Percentiles rank a stretch among this genome's conserved stretches.
These are phyloP conservation scores for Sebastes vulpes DNA, from an alignment of 2,797 vertebrate species.

Conservation along the genomic window DNA sequence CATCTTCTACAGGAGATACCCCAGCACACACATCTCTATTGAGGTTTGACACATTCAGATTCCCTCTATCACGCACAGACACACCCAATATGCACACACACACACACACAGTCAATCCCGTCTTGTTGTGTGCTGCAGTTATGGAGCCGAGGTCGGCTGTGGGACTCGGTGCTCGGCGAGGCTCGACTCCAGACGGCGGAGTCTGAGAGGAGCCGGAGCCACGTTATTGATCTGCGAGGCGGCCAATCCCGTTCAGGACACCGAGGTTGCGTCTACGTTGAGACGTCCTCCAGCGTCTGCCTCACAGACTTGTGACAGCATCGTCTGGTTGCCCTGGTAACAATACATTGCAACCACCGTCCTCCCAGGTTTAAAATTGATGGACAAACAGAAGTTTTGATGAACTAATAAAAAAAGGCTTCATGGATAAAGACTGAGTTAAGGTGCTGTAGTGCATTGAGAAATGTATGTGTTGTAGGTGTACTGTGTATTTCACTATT, in stretches of 20 bases:
- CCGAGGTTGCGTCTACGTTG: slow-evolving; percentile 74
- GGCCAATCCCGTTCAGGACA: slow-evolving; percentile 28
- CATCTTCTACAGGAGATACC: slow-evolving; percentile 87
- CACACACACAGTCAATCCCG: not conserved
- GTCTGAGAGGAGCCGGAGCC: slow-evolving; percentile 72
- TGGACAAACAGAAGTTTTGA: not conserved
- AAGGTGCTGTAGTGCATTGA: not conserved
- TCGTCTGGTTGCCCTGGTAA: not conserved
- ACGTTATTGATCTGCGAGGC: slow-evolving; percentile 77
- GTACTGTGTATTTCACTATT: not conserved
- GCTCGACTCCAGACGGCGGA: slow-evolving; percentile 74
- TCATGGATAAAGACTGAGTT: not conserved
- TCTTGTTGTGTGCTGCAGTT: slow-evolving; percentile 70
- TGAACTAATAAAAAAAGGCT: not conserved
- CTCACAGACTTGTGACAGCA: slow-evolving; percentile 82
- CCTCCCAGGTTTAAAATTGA: not conserved
- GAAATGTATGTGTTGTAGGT: not conserved
- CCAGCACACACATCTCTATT: slow-evolving; percentile 76
- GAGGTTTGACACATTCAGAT: slow-evolving; percentile 75
- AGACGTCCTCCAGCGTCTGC: slow-evolving; percentile 84
- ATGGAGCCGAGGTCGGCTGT: slow-evolving; percentile 81
- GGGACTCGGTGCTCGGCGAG: slow-evolving; percentile 82
- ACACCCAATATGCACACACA: too few species aligned
- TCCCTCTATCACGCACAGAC: not conserved
- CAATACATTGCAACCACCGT: not conserved